phyloP scores from a whole-genome alignment of 2,888 invertebrate genomes.

The Malthinus seriepunctatus region DNA sequence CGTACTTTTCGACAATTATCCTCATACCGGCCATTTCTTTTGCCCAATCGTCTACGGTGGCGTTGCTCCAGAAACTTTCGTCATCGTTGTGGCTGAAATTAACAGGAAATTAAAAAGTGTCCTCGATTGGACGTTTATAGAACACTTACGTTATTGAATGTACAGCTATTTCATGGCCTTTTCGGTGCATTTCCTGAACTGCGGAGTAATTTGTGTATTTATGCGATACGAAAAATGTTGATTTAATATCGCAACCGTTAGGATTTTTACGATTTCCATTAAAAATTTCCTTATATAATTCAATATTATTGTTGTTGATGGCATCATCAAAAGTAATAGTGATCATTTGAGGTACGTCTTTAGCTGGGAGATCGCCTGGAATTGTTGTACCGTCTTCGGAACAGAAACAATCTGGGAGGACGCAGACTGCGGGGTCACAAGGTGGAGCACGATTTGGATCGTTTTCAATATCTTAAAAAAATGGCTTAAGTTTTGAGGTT shows the following conservation, averaged over 20 bases:
- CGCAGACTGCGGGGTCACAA: constrained; percentile 84
- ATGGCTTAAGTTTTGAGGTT: neutral
- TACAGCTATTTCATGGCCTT: constrained; percentile 92
- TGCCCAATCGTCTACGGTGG: constrained; percentile 90
- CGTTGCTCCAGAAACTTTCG: constrained; percentile 91
- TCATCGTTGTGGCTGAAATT: constrained; percentile 82
- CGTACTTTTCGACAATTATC: constrained; percentile 86
- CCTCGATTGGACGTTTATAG: neutral
- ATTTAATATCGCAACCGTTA: constrained; percentile 91
- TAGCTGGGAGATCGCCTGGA: constrained; percentile 80
- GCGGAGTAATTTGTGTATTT: constrained; percentile 93
- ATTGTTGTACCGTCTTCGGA: constrained; percentile 88
- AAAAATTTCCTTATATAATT: constrained; percentile 90
- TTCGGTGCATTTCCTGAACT: constrained; percentile 87
- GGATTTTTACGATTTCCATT: constrained; percentile 88
- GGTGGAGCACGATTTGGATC: constrained; percentile 92
- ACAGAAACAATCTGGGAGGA: constrained; percentile 91
- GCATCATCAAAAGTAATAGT: constrained; percentile 94
- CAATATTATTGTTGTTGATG: constrained; percentile 94
- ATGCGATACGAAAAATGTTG: constrained; percentile 90
- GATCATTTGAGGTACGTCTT: constrained; percentile 92
- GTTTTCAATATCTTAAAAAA: constrained; percentile 80
- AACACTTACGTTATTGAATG: constrained; percentile 88
- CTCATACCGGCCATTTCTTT: constrained; percentile 95
- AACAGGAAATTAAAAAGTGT: constrained; percentile 10